phyloP scores from a whole-genome alignment of 2,797 vertebrate species.

The Parauchenoglanis ngamensis region DNA sequence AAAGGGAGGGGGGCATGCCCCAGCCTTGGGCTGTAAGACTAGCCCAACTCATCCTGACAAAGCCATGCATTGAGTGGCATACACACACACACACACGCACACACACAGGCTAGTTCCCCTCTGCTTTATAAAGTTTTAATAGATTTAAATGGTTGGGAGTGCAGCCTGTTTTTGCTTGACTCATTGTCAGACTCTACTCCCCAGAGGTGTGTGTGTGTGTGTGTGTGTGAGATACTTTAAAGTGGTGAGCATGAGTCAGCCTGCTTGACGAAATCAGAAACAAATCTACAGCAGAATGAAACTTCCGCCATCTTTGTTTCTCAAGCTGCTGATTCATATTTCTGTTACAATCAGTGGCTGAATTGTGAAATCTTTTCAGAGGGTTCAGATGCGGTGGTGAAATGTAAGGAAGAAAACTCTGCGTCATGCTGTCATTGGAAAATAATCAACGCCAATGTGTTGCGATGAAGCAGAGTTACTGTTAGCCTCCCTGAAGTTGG shows the following conservation, averaged over 20 bases:
- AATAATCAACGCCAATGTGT: neutral
- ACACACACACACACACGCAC: conserved; percentile 63
- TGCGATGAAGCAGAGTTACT: neutral
- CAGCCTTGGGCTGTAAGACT: conserved; percentile 56
- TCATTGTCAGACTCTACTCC: conserved; percentile 19
- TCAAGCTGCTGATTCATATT: neutral
- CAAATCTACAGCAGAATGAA: neutral
- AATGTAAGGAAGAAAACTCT: neutral
- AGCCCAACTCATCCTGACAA: conserved; percentile 63
- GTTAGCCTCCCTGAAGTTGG: neutral
- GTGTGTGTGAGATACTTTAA: neutral
- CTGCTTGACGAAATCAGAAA: neutral
- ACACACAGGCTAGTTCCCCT: conserved; percentile 64
- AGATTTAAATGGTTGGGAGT: conserved; percentile 75
- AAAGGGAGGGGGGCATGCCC: conserved; percentile 50
- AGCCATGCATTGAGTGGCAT: conserved; percentile 73
- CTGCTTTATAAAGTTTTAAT: conserved; percentile 77
- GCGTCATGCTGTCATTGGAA: neutral
- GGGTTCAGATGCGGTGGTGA: neutral
- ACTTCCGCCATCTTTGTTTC: neutral
- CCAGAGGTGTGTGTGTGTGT: neutral
- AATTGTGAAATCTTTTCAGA: neutral
- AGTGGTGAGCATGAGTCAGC: conserved; percentile 14
- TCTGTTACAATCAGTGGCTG: neutral
- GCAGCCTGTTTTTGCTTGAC: conserved; percentile 33